Evolutionary conservation across 2,888 invertebrate genomes (phyloP).

Genomic region (Drosophila meridiana): DNA sequence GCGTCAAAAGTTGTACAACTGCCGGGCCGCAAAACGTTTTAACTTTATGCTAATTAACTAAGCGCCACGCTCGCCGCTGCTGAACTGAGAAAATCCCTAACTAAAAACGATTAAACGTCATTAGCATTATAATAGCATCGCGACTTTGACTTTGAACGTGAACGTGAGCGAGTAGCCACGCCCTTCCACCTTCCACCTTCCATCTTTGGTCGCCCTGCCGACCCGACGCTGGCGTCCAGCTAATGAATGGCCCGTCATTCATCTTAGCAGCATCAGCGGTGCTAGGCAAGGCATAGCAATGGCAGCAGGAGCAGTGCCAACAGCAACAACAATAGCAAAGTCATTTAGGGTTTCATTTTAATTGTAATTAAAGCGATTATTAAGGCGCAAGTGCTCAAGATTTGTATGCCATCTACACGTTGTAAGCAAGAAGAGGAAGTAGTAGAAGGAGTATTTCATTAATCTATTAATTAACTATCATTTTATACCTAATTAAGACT

Average conservation of each 20-base stretch:
- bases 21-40: constrained; percentile 43
- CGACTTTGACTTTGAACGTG: constrained; percentile 57
- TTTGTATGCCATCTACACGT: constrained; percentile 16
- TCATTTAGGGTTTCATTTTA: constrained; percentile 69
- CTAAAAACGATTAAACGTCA: constrained; percentile 70
- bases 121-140: constrained; percentile 72
- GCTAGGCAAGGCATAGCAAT: background rate
- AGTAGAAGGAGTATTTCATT: background rate
- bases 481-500: background rate
- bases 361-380: constrained; percentile 78
- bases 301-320: constrained; percentile 10
- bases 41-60: constrained; percentile 68
- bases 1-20: constrained; percentile 43
- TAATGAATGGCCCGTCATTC: constrained; percentile 60
- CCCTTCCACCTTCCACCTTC: background rate
- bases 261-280: constrained; percentile 43
- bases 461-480: background rate
- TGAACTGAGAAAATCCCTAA: constrained; percentile 23
- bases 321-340: constrained; percentile 34
- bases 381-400: constrained; percentile 37
- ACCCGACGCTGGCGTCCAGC: background rate
- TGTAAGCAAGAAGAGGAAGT: background rate
- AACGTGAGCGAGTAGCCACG: constrained; percentile 33
- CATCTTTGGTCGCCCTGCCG: background rate
- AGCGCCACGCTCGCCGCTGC: constrained; percentile 1